phyloP scores from a whole-genome alignment of 1,140 invertebrate genomes.

The Calliopsis andreniformis region DNA sequence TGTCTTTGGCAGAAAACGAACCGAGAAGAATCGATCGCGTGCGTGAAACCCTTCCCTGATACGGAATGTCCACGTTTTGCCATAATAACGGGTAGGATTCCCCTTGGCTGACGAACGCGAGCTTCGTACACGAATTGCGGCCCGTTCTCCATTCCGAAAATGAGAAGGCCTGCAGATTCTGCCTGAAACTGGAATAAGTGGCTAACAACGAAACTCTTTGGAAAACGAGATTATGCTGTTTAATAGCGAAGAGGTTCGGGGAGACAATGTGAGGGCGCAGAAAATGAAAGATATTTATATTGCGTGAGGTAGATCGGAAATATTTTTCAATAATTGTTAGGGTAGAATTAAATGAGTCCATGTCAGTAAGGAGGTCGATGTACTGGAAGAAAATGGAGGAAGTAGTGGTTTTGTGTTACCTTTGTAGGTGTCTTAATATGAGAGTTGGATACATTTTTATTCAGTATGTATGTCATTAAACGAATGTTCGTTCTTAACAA shows the following conservation, averaged over 20 bases:
- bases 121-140: not conserved
- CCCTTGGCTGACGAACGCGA: not conserved
- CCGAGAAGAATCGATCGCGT: slow-evolving; percentile 50
- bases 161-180: slow-evolving; percentile 1
- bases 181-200: not conserved
- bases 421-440: too few relatives aligned
- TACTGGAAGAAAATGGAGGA: too few relatives aligned
- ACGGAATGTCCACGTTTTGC: slow-evolving; percentile 14
- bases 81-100: slow-evolving; percentile 44
- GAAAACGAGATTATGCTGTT: slow-evolving; percentile 7
- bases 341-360: too few relatives aligned
- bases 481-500: too few relatives aligned
- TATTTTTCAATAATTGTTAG: too few relatives aligned
- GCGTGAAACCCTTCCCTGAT: slow-evolving; percentile 5
- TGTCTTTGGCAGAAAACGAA: slow-evolving; percentile 37
- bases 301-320: too few relatives aligned
- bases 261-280: too few relatives aligned
- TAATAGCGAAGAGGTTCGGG: not conserved
- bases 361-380: too few relatives aligned
- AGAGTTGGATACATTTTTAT: too few relatives aligned
- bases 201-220: not conserved
- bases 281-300: not conserved
- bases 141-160: not conserved
- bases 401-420: too few relatives aligned
- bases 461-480: too few relatives aligned